Evolutionary conservation across 1,140 invertebrate genomes (phyloP).

Genomic region (Nasonia longicornis): DNA sequence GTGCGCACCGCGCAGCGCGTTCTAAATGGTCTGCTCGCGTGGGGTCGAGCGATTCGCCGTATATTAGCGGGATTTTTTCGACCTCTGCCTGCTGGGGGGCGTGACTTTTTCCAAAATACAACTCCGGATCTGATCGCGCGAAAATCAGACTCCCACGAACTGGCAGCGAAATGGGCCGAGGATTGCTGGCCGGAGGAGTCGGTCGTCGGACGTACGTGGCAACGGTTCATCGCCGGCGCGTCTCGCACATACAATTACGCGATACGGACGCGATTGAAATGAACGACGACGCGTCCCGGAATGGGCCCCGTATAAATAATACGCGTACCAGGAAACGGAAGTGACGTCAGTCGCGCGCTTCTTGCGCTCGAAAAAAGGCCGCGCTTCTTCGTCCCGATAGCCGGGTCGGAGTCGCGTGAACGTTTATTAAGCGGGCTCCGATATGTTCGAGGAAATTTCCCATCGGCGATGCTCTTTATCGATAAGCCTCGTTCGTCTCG

Average conservation of each 20-base stretch:
- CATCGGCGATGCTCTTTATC: background rate
- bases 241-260: slow-evolving; percentile 32
- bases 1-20: background rate
- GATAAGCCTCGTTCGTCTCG: background rate
- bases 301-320: slow-evolving; percentile 15
- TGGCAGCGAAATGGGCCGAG: background rate
- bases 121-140: slow-evolving; percentile 14
- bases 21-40: slow-evolving; percentile 41
- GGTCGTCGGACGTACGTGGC: background rate
- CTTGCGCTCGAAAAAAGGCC: slow-evolving; percentile 3
- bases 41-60: slow-evolving; percentile 35
- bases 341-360: slow-evolving; percentile 54
- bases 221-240: slow-evolving; percentile 27
- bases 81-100: too few species aligned
- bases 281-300: slow-evolving; percentile 45
- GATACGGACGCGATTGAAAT: slow-evolving; percentile 53
- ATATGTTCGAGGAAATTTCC: background rate
- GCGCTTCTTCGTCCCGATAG: background rate
- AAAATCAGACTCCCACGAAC: slow-evolving; percentile 16
- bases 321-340: slow-evolving; percentile 58
- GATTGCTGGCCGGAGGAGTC: background rate
- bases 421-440: background rate
- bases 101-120: too few species aligned
- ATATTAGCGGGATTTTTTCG: slow-evolving; percentile 40
- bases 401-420: background rate